phyloP scores from a whole-genome alignment of 2,888 invertebrate species.

The Drosophila barbarae region DNA sequence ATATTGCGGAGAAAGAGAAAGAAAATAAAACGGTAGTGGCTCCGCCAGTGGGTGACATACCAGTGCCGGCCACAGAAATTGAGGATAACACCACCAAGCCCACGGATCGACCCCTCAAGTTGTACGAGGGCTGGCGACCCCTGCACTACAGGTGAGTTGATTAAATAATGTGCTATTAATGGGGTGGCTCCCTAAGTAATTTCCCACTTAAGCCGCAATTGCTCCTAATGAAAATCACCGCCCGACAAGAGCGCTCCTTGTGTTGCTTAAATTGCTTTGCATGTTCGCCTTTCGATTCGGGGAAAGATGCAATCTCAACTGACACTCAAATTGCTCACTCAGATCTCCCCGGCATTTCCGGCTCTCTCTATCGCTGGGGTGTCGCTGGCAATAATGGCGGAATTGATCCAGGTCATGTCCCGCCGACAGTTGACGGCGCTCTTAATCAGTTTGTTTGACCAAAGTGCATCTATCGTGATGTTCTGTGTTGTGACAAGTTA shows the following conservation, averaged over 20 bases:
- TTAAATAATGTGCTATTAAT: neutral
- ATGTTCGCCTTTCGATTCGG: constrained; percentile 56
- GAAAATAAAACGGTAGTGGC: constrained; percentile 8
- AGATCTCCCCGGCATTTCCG: constrained; percentile 52
- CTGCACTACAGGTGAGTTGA: constrained; percentile 77
- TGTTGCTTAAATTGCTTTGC: constrained; percentile 49
- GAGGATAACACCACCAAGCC: constrained; percentile 64
- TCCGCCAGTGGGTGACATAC: constrained; percentile 71
- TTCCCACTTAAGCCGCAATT: constrained; percentile 52
- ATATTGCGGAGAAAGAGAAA: constrained; percentile 11
- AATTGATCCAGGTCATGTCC: constrained; percentile 10
- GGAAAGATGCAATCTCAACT: constrained; percentile 19
- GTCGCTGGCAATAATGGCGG: constrained; percentile 10
- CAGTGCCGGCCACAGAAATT: constrained; percentile 23
- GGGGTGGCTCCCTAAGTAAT: constrained; percentile 4
- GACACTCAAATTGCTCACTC: constrained; percentile 54
- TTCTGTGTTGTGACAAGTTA: constrained; percentile 16
- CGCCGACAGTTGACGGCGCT: constrained; percentile 13
- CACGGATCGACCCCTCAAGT: constrained; percentile 70
- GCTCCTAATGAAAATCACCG: constrained; percentile 46
- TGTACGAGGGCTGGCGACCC: constrained; percentile 79
- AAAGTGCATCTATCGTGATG: constrained; percentile 9
- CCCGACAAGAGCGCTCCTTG: constrained; percentile 20
- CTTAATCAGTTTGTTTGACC: constrained; percentile 16
- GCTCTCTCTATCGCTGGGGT: constrained; percentile 21